phyloP scores from a whole-genome alignment of 2,113 vertebrate species.

The Melanerpes aurifrons region DNA sequence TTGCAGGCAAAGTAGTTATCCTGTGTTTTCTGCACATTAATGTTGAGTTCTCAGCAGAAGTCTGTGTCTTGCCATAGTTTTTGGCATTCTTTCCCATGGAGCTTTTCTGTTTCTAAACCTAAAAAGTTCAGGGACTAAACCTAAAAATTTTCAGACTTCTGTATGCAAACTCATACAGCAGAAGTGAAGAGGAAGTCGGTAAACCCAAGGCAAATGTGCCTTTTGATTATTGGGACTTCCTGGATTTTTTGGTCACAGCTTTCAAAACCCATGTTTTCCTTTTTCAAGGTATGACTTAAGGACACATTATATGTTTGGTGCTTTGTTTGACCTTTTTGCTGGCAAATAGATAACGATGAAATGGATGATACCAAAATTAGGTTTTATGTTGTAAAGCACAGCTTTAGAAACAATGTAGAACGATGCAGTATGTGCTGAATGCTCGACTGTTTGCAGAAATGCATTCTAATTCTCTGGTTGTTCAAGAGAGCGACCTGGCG shows the following conservation, averaged over 20 bases:
- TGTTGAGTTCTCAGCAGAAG: not conserved
- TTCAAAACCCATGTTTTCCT: not conserved
- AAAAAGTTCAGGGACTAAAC: too few species aligned
- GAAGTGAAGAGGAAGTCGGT: not conserved
- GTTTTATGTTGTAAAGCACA: not conserved
- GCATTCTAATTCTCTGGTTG: not conserved
- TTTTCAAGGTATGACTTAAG: not conserved
- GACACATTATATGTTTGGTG: not conserved
- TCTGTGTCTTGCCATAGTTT: not conserved
- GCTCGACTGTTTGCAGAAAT: not conserved
- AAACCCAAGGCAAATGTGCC: not conserved
- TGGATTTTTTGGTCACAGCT: not conserved
- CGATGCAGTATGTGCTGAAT: not conserved
- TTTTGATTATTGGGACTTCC: not conserved
- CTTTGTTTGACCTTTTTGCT: constrained; percentile 6
- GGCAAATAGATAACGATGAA: not conserved
- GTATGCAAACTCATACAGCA: not conserved
- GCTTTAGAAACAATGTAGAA: not conserved
- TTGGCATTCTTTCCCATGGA: not conserved
- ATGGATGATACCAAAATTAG: not conserved
- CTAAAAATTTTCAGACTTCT: not conserved
- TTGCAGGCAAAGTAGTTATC: not conserved
- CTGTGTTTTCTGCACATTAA: not conserved
- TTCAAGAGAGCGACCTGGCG: not conserved
- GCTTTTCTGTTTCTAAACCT: not conserved